These are phyloP conservation scores for Rhysida immarginata DNA, from an alignment of 1,140 invertebrate species.

Conservation along the genomic window DNA sequence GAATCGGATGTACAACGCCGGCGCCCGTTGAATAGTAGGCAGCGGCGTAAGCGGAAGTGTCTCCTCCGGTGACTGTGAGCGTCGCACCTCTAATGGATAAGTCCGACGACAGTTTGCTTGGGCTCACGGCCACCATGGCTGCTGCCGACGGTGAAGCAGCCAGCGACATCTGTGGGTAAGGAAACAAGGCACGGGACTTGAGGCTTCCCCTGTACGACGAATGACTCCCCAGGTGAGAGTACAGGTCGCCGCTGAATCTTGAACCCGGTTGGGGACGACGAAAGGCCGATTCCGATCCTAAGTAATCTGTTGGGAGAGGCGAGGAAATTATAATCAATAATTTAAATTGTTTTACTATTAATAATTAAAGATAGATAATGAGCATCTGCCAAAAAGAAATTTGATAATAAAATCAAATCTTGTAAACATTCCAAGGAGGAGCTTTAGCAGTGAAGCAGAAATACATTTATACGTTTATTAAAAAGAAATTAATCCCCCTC, in stretches of 20 bases:
- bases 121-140: not conserved
- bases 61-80: too few relatives aligned
- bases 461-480: too few relatives aligned
- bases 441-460: too few relatives aligned
- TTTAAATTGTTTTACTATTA: not conserved
- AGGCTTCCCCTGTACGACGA: not conserved
- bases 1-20: not conserved
- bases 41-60: too few relatives aligned
- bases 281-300: not conserved
- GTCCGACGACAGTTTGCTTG: too few relatives aligned
- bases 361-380: not conserved
- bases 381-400: not conserved
- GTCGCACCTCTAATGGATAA: too few relatives aligned
- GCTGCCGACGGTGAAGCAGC: not conserved
- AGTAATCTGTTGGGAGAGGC: not conserved
- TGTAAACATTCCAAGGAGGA: too few relatives aligned
- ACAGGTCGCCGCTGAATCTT: not conserved
- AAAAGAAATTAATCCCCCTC: too few relatives aligned
- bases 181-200: not conserved
- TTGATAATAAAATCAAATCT: not conserved
- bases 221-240: not conserved
- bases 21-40: not conserved
- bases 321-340: not conserved
- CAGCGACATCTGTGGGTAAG: not conserved
- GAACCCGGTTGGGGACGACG: not conserved